Percentiles rank a stretch among this genome's conserved stretches.
These are phyloP conservation scores for Ophiodon elongatus DNA, from an alignment of 2,113 vertebrate species.

Conservation along the genomic window DNA sequence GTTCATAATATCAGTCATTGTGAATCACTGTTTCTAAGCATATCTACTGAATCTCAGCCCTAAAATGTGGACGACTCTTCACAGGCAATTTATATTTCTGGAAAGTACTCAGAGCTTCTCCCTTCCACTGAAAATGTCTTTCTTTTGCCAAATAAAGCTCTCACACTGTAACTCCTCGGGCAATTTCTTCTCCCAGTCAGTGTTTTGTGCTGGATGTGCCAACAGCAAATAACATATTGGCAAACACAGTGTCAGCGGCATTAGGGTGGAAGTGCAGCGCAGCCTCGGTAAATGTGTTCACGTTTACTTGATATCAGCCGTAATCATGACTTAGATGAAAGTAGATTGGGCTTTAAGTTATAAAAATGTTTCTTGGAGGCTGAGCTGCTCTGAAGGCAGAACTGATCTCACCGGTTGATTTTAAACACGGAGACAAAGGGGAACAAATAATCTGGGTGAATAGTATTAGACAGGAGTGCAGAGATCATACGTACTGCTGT, in stretches of 20 bases:
- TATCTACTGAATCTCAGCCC: constrained; percentile 24
- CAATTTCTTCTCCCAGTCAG: constrained; percentile 42
- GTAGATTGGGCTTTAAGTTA: constrained; percentile 22
- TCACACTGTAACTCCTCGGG: constrained; percentile 55
- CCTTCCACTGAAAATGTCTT: constrained; percentile 41
- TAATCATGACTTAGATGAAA: constrained; percentile 37
- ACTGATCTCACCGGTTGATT: background rate
- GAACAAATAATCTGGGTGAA: background rate
- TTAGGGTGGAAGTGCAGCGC: constrained; percentile 8
- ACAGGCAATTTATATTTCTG: constrained; percentile 65
- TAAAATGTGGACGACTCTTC: constrained; percentile 53
- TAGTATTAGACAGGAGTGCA: background rate
- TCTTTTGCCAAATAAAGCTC: constrained; percentile 66
- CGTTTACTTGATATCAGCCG: background rate
- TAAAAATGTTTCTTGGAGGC: constrained; percentile 28
- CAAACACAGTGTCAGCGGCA: constrained; percentile 31
- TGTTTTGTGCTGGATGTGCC: constrained; percentile 33
- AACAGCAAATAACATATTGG: constrained; percentile 41
- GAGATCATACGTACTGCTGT: background rate
- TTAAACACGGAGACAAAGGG: background rate
- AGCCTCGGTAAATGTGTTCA: background rate
- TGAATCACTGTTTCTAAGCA: constrained; percentile 49
- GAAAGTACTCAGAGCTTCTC: constrained; percentile 34
- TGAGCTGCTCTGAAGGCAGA: background rate
- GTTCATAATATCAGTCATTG: constrained; percentile 55